Evolutionary conservation across 2,113 vertebrate genomes (phyloP).

Genomic region (Paraplagusia blochii): DNA sequence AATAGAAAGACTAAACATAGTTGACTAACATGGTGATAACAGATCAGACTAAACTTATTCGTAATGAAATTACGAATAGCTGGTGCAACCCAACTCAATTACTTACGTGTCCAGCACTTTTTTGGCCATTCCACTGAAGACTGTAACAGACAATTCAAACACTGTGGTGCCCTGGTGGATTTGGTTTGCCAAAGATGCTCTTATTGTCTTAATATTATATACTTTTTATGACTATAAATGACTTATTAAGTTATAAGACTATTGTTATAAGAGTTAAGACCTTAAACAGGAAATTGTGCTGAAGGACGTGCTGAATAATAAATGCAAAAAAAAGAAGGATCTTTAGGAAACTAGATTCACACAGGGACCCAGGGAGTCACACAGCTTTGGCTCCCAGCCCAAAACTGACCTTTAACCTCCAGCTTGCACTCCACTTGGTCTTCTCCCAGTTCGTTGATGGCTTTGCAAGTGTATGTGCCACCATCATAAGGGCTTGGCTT

Average conservation of each 20-base stretch:
- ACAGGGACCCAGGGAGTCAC: constrained; percentile 1
- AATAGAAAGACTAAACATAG: no score
- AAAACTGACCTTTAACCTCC: constrained; percentile 93
- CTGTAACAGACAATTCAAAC: constrained; percentile 35
- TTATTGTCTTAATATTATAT: neutral
- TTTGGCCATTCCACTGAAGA: constrained; percentile 28
- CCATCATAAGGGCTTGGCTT: constrained; percentile 96
- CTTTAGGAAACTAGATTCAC: constrained; percentile 41
- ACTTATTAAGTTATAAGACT: neutral
- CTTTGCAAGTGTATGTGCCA: constrained; percentile 88
- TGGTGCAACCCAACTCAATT: constrained; percentile 39
- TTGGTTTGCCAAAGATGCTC: constrained; percentile 45
- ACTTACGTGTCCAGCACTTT: constrained; percentile 60
- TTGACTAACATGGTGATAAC: no score
- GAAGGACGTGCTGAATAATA: neutral
- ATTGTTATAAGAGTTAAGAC: neutral
- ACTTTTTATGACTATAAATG: neutral
- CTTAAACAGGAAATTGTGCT: neutral
- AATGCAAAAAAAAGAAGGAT: neutral
- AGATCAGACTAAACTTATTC: neutral
- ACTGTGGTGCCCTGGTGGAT: neutral
- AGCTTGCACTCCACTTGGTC: constrained; percentile 95
- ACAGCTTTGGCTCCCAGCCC: neutral
- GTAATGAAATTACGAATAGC: constrained; percentile 30
- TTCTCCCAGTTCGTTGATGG: constrained; percentile 88